Percentiles rank a stretch among this genome's conserved stretches.
These are phyloP conservation scores for Antechinus flavipes DNA, from an alignment of 2,113 vertebrate genomes.

Conservation along the genomic window DNA sequence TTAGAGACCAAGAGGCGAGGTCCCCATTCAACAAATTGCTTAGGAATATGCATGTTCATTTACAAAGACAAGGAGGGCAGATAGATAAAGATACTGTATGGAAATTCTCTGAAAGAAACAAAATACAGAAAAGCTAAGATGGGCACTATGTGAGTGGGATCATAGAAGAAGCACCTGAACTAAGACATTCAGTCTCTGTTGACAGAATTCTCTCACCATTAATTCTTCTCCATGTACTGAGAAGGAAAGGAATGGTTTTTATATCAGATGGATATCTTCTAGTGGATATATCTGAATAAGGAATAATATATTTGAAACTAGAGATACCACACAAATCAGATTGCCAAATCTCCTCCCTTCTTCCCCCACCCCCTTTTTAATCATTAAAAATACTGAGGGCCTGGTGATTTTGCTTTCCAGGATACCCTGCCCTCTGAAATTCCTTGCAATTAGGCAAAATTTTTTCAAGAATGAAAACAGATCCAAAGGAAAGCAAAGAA, in stretches of 20 bases:
- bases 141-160: background rate
- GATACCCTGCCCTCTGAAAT: background rate
- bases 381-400: background rate
- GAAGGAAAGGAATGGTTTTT: background rate
- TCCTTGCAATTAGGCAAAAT: conserved; percentile 7
- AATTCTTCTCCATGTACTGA: background rate
- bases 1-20: background rate
- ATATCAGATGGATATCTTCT: background rate
- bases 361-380: background rate
- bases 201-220: background rate
- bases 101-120: background rate
- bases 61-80: background rate
- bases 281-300: background rate
- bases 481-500: conserved; percentile 11
- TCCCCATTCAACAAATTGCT: background rate
- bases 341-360: background rate
- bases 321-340: background rate
- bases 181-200: background rate
- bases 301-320: background rate
- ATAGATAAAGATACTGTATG: background rate
- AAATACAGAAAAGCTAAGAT: background rate
- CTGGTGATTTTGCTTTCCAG: background rate
- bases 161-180: background rate
- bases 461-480: conserved; percentile 16
- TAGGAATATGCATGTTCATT: background rate